phyloP scores from a whole-genome alignment of 64 coral and sea anemone species.

The Dendronephthya gigantea region DNA sequence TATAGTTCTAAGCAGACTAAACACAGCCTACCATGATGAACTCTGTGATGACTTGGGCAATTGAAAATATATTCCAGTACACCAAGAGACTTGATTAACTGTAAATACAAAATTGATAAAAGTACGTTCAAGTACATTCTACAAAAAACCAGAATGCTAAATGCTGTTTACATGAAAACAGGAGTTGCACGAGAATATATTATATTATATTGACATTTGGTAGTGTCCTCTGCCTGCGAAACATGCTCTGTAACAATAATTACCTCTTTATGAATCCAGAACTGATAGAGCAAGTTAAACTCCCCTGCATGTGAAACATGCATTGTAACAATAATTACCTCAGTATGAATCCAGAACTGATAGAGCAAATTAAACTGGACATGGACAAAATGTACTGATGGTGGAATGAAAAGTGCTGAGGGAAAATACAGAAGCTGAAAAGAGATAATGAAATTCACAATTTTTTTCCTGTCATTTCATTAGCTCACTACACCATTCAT shows the following conservation, averaged over 20 bases:
- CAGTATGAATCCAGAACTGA: slow-evolving; percentile 98
- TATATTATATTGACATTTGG: too few relatives aligned
- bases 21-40: slow-evolving; percentile 59
- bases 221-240: too few relatives aligned
- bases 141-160: neutral
- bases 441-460: too few relatives aligned
- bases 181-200: too few relatives aligned
- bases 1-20: too few relatives aligned
- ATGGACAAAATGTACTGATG: slow-evolving; percentile 66
- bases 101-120: neutral
- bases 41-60: slow-evolving; percentile 86
- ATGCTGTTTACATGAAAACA: too few relatives aligned
- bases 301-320: neutral
- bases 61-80: slow-evolving; percentile 83
- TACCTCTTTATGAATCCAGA: slow-evolving; percentile 91
- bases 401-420: slow-evolving; percentile 52
- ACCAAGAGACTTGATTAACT: slow-evolving; percentile 59
- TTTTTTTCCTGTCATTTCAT: too few relatives aligned
- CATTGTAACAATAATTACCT: slow-evolving; percentile 17
- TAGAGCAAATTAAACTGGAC: slow-evolving; percentile 64
- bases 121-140: neutral
- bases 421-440: slow-evolving; percentile 16
- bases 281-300: slow-evolving; percentile 71
- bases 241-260: too few relatives aligned
- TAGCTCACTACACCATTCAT: too few relatives aligned